Base-by-base conservation (phyloP, 2,113 vertebrate species). In the Dipodomys merriami region DNA sequence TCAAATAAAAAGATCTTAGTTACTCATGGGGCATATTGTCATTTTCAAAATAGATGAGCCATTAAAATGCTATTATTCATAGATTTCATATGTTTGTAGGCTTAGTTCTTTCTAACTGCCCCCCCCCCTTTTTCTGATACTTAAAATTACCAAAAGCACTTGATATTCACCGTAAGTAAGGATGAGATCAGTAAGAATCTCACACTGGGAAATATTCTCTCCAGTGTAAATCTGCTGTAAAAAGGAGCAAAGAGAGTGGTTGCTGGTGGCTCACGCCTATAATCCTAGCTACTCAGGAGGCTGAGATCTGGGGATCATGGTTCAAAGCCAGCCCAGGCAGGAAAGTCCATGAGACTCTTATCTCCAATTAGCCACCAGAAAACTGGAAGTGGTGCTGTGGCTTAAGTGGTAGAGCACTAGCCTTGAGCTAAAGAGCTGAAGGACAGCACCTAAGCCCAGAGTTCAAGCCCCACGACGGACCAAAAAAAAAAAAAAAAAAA, bases 41-140 rank as follows among this genome's bases (percentile, higher is more conserved):
- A 81, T 85, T 67, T 35, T 86, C 57, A 29, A 53, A 57, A 46
- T 5, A 67, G 73, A 64, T 13, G 76, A 86, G 30, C 60, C 67
- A 71, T 92, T 92, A 90, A 82, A 23, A 71, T 82, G 35, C 76
- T 76, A 65, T 86, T 88, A 74, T 57, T 57, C 53, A 74, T 83
- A 2, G 74, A 83, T 71, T 92, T 78, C 74, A 57, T 3, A 27
- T 6, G 0, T 69, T 85, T 90, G 3, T 69, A 65, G 72, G 18
- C 79, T 53, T 73, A 69, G n/a, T 82, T 69, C 53, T 49, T 9
- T 22, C 23, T 19, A 18, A 35, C 35, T 18, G 33, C 29, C 12
- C 0, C 0, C 30, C 30, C 30, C 44, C 62, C 9, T 16, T 13
- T 13, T 16, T 16, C 67, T 35, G 12, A 77, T 35, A 35, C 80